Percentiles rank a stretch among this genome's conserved stretches.
Evolutionary conservation across 2,888 invertebrate genomes (phyloP).

Genomic region (Cyclophora punctaria): DNA sequence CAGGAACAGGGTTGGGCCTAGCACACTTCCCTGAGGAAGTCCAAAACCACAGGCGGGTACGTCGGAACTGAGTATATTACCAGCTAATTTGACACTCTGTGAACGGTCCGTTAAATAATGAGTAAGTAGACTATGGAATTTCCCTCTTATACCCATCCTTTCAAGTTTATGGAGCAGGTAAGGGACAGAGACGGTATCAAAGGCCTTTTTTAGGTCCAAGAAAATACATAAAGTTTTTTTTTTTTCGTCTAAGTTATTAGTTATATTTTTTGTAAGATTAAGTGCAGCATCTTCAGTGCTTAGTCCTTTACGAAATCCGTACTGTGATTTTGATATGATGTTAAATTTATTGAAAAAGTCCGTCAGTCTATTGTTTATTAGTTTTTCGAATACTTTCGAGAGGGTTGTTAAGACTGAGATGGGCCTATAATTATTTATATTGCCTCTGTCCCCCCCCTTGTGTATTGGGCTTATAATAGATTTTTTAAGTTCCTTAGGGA

Average conservation of each 20-base stretch:
- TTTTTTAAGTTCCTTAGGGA: not conserved
- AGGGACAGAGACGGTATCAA: slow-evolving; percentile 1
- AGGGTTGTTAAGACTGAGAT: not conserved
- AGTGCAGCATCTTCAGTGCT: slow-evolving; percentile 3
- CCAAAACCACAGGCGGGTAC: too few species aligned
- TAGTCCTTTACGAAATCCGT: not conserved
- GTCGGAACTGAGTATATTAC: too few species aligned
- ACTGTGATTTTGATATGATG: slow-evolving; percentile 2
- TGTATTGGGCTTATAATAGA: not conserved
- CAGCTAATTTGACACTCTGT: not conserved
- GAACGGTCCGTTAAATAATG: not conserved
- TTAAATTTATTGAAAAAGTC: not conserved
- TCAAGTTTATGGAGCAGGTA: not conserved
- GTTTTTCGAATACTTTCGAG: slow-evolving; percentile 2
- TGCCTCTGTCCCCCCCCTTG: not conserved
- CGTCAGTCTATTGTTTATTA: not conserved
- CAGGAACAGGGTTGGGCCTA: too few species aligned
- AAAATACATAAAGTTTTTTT: slow-evolving; percentile 1
- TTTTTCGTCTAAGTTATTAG: not conserved
- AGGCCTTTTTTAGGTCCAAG: slow-evolving; percentile 3
- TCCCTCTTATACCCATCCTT: not conserved
- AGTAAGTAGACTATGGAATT: not conserved
- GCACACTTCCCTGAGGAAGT: too few species aligned
- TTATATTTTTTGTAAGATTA: slow-evolving; percentile 1
- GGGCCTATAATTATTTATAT: not conserved